phyloP scores from a whole-genome alignment of 2,888 invertebrate species.

The Suillia variegata region DNA sequence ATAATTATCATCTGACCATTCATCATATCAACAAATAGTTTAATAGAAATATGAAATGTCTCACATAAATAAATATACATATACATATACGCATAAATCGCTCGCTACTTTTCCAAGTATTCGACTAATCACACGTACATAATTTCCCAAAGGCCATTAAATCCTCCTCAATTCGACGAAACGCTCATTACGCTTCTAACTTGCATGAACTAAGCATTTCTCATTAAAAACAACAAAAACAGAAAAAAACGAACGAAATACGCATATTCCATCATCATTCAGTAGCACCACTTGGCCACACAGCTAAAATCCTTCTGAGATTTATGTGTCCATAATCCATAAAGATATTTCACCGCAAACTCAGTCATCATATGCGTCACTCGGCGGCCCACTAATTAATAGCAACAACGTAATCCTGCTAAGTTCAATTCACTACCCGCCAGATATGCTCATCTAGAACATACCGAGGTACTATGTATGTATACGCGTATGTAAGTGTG shows the following conservation, averaged over 20 bases:
- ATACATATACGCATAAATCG: no score
- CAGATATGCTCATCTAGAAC: no score
- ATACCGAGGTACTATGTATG: no score
- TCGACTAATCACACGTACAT: background rate
- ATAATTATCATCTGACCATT: no score
- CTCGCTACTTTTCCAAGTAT: no score
- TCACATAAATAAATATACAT: no score
- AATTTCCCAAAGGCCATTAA: background rate
- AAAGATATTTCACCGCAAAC: conserved; percentile 42
- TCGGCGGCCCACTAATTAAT: conserved; percentile 54
- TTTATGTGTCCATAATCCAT: conserved; percentile 54
- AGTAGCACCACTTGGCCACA: conserved; percentile 9
- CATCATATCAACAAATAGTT: no score
- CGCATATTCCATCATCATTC: conserved; percentile 51
- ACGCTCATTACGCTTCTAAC: conserved; percentile 45
- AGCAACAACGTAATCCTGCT: conserved; percentile 26
- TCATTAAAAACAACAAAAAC: no score
- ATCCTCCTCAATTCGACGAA: background rate
- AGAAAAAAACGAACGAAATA: no score
- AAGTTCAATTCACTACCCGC: background rate
- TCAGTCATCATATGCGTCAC: conserved; percentile 40
- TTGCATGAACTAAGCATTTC: conserved; percentile 44
- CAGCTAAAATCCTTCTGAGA: conserved; percentile 49
- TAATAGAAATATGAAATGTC: no score
- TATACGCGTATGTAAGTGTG: no score